Evolutionary conservation across 2,797 vertebrate species (phyloP), one percentile per base, ranked within the genome.

Genomic region (Monodelphis domestica): DNA sequence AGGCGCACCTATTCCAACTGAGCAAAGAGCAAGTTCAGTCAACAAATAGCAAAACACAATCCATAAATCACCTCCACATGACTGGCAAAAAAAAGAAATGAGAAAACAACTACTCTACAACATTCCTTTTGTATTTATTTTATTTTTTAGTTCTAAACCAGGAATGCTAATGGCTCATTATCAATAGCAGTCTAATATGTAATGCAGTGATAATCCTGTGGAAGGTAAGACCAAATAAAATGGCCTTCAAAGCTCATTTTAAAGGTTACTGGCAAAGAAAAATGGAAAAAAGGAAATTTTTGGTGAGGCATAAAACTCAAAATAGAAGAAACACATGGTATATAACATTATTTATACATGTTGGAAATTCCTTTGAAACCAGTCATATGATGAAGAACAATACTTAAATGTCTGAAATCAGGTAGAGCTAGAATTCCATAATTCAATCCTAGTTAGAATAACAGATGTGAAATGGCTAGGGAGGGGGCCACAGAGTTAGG

Each of bases 121-220:
- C 57, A 12, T 33, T 63, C 90, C 59, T 90, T 30, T 92, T 92
- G 55, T 56, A n/a, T 87, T 38, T 56, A n/a, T 87, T 38, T 89
- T 63, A 63, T 12, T 94, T 94, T 88, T 63, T 63, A 91, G 89
- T 90, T 89, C 70, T 55, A 89, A 28, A 63, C 54, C 15, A 57
- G 24, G 30, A 24, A 53, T 90, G 26, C 5, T 87, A 59, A 53
- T 63, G 26, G 52, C 87, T 84, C 30, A 57, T 57, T 59, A 90
- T 51, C 11, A 88, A 78, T 15, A 33, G 29, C 38, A 51, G 84
- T 59, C 87, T 52, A 54, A 53, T 87, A 54, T 54, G n/a, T 45
- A 87, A 70, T 54, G 63, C 12, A 89, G 53, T 53, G 84, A 33
- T 88, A 90, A 93, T 89, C 28, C 54, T 33, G n/a, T 29, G 21